A percentile compares a stretch with the other conserved stretches of the same genome.
Conservation (phyloP, 2,888 invertebrate species). For the Acholoe squamosa region DNA sequence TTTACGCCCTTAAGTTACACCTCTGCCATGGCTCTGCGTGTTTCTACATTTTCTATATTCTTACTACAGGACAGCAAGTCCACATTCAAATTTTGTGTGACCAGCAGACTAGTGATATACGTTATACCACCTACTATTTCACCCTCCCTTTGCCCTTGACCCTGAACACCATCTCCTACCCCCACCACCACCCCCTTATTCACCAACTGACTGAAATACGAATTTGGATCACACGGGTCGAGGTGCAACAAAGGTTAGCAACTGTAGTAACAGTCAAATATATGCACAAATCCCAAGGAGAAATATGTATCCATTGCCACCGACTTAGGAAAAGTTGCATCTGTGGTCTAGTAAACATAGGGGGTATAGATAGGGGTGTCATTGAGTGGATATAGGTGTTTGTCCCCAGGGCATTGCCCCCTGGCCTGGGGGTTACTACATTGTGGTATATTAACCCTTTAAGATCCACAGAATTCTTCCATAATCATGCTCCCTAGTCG, state of each 20-base stretch:
- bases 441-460: too few relatives aligned
- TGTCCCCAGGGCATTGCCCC: neutral
- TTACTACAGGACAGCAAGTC: too few relatives aligned
- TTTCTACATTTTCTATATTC: too few relatives aligned
- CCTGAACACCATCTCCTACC: neutral
- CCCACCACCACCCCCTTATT: neutral
- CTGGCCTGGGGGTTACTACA: neutral
- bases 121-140: neutral
- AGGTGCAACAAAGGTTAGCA: neutral
- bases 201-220: conserved; percentile 25
- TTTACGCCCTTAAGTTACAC: too few relatives aligned
- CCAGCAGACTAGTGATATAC: neutral
- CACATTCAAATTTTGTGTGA: too few relatives aligned
- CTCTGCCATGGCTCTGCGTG: too few relatives aligned
- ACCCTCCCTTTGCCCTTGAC: neutral
- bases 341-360: neutral
- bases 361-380: neutral
- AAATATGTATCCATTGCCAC: too few relatives aligned
- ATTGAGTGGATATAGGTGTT: neutral
- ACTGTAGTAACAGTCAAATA: too few relatives aligned
- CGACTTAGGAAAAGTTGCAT: too few relatives aligned
- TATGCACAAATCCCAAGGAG: too few relatives aligned
- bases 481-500: too few relatives aligned
- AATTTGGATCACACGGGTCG: conserved; percentile 37
- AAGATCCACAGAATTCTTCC: too few relatives aligned